Conservation (phyloP, 2,888 invertebrate genomes). For the Anagyrus pseudococci region DNA sequence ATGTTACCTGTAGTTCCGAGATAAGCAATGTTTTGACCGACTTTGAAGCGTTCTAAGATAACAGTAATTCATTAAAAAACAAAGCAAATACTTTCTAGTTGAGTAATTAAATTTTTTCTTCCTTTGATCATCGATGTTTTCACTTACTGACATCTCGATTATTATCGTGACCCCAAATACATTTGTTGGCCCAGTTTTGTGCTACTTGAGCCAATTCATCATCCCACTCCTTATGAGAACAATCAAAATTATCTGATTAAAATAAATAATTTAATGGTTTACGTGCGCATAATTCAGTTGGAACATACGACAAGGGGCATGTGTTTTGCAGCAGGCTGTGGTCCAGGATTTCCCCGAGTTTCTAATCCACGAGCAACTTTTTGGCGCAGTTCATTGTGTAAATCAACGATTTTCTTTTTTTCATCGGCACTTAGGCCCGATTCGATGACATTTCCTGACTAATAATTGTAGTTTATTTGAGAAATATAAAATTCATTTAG, state of each 20-base stretch:
- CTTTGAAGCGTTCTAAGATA: constrained; percentile 49
- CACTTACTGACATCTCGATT: constrained; percentile 56
- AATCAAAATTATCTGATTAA: not conserved
- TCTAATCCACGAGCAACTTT: constrained; percentile 43
- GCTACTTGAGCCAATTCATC: constrained; percentile 59
- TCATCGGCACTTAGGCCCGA: not conserved
- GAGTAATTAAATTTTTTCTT: not conserved
- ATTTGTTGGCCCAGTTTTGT: constrained; percentile 62
- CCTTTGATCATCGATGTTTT: no score
- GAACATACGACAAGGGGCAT: constrained; percentile 43
- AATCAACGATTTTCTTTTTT: not conserved
- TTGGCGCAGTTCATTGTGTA: constrained; percentile 41
- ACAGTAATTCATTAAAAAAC: not conserved
- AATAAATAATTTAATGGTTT: not conserved
- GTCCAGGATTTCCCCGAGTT: constrained; percentile 43
- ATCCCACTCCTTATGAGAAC: constrained; percentile 48
- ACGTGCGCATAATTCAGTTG: not conserved
- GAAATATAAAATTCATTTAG: not conserved
- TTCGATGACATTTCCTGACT: no score
- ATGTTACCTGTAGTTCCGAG: constrained; percentile 26
- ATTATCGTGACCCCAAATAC: constrained; percentile 56
- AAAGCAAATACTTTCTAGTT: not conserved
- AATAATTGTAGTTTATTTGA: not conserved
- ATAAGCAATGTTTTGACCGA: constrained; percentile 60
- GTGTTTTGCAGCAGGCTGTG: constrained; percentile 42